A percentile compares a stretch with the other conserved stretches of the same genome.
Conservation (phyloP, 2,797 vertebrate genomes). For the Helostoma temminkii region DNA sequence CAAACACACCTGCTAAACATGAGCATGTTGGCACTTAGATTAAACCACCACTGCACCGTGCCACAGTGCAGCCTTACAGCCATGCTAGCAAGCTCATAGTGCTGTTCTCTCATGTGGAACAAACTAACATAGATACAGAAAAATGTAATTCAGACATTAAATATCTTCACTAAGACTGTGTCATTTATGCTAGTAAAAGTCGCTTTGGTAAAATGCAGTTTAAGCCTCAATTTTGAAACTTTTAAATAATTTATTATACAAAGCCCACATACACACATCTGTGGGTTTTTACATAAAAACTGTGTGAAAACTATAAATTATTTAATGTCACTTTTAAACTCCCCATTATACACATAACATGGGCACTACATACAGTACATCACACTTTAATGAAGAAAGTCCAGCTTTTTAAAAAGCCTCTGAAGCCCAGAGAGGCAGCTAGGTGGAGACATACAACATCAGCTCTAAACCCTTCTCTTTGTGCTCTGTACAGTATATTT, state of each 20-base stretch:
- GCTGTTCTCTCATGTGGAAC: too few species aligned
- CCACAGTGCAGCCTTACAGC: too few species aligned
- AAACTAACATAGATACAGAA: too few species aligned
- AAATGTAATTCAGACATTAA: too few species aligned
- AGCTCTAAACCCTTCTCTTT: slow-evolving; percentile 46
- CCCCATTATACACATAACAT: too few species aligned
- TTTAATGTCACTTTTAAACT: slow-evolving; percentile 34
- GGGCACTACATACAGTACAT: slow-evolving; percentile 20
- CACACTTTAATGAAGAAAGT: slow-evolving; percentile 50
- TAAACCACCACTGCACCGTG: too few species aligned
- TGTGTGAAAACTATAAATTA: slow-evolving; percentile 35
- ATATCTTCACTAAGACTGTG: not conserved
- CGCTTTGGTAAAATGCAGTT: too few species aligned
- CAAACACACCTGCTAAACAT: too few species aligned
- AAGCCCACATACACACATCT: too few species aligned
- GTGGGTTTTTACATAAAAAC: slow-evolving; percentile 29
- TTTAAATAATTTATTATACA: too few species aligned
- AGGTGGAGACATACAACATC: slow-evolving; percentile 31
- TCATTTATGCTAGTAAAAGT: not conserved
- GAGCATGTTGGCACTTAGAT: too few species aligned
- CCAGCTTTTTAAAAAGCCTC: slow-evolving; percentile 45
- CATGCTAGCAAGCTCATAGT: too few species aligned
- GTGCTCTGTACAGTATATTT: slow-evolving; percentile 71
- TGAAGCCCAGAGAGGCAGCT: slow-evolving; percentile 40
- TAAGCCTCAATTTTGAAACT: slow-evolving; percentile 12